Evolutionary conservation across 2,113 vertebrate genomes (phyloP), one percentile per base, ranked within the genome.

Genomic region (Candoia aspera): DNA sequence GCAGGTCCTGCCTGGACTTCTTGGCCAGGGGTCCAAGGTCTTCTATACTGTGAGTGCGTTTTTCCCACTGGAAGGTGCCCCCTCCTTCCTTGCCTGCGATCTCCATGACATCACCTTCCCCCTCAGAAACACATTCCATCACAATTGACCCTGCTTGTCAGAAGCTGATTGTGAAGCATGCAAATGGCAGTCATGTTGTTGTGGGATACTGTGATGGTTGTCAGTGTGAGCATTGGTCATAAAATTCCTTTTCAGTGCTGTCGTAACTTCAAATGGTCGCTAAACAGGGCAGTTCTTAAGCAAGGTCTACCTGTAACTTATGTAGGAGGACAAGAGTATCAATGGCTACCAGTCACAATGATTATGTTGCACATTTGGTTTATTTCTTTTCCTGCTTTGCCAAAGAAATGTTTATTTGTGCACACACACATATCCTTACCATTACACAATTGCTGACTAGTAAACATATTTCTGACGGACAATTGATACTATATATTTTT

Each of bases 401-500:
- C 42, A 46, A 58, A 88, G 13, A 88, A 8, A 55, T 87, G 24
- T 86, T 68, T 60, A 55, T 86, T 84, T 86, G 12, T 84, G 8
- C n/a, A 68, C n/a, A 55, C 54, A 23, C 8, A 57, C 10, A 85
- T 79, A 26, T 26, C 13, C 19, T 62, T 49, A 4, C 89, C 21
- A 49, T 86, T 87, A 60, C 46, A 60, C 37, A 90, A 53, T 17
- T 55, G 42, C 83, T 24, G 62, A 86, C 87, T 93, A 59, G 24
- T 89, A n/a, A 86, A 23, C 49, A 55, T 17, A 88, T 58, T 95
- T 0, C 85, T 90, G 88, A 86, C 90, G 91, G 83, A 84, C 4
- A 84, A 53, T 60, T 88, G 8, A 60, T 90, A 73, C 4, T 1
- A 85, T 91, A 10, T 79, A 53, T 86, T 94, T 94, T 24, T 37